These are phyloP conservation scores for Craniophora ligustri DNA, from an alignment of 2,888 invertebrate genomes.

Conservation along the genomic window DNA sequence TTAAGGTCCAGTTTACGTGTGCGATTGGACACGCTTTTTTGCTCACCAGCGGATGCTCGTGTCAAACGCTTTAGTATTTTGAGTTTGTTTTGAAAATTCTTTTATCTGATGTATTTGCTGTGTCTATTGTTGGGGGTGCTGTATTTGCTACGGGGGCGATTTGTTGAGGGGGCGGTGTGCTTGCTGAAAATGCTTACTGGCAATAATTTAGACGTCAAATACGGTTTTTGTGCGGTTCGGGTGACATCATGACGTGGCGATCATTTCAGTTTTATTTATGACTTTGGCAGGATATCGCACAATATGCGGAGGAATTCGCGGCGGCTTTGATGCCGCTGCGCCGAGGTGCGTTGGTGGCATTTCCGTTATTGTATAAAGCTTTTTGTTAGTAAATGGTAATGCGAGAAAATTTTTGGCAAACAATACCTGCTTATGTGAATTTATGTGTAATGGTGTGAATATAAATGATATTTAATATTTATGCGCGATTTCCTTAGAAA, in stretches of 20 bases:
- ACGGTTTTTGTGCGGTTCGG: constrained; percentile 76
- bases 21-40: constrained; percentile 82
- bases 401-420: constrained; percentile 41
- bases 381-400: constrained; percentile 54
- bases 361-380: constrained; percentile 76
- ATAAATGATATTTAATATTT: constrained; percentile 25
- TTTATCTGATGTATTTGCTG: constrained; percentile 88
- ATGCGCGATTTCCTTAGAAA: constrained; percentile 2
- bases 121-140: constrained; percentile 79
- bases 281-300: constrained; percentile 79
- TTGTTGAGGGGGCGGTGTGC: constrained; percentile 80
- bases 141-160: constrained; percentile 84
- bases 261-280: constrained; percentile 87
- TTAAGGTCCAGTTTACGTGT: constrained; percentile 77
- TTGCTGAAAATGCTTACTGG: constrained; percentile 80
- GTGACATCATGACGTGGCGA: constrained; percentile 79
- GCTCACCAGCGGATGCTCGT: constrained; percentile 87
- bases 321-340: constrained; percentile 76
- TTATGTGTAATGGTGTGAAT: constrained; percentile 31
- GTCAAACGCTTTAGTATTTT: constrained; percentile 89
- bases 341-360: constrained; percentile 82
- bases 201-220: constrained; percentile 89
- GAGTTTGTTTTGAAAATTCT: constrained; percentile 89
- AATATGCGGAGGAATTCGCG: constrained; percentile 82
- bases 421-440: constrained; percentile 38